Evolutionary conservation across 2,113 vertebrate genomes (phyloP), one percentile per base, ranked within the genome.

Genomic region (Terrapene triunguis): DNA sequence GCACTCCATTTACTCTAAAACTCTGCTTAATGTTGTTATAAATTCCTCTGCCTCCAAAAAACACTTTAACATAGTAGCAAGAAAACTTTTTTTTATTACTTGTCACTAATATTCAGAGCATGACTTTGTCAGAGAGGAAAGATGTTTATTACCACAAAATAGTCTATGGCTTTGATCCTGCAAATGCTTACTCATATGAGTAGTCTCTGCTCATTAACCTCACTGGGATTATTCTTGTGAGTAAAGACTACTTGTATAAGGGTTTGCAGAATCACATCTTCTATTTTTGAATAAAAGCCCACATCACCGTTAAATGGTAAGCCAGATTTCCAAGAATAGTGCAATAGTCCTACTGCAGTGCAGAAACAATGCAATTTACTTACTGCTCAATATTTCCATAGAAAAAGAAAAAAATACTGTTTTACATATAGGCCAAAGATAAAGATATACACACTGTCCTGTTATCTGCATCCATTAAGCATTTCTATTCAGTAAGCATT

Each of bases 31-130:
- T 62, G 50, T 6, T 87, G 4, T n/a, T 86, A n/a, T 17, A 88
- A 94, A 82, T 80, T 50, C 72, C 42, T 78, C 42, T 47, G 82
- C 80, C 94, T 89, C 89, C 84, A 82, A 85, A 92, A 81, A 96
- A 51, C 55, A 11, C 38, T 80, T 93, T 72, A 80, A 55, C 16
- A 78, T 42, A 42, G 17, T 13, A 48, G 1, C 72, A 72, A 78
- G 87, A 84, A 92, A 88, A 78, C 55, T 89, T 89, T 24, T 1
- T 16, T 76, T 76, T 78, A 6, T 59, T 81, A 22, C 51, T 84
- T 89, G 65, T 80, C 69, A 50, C 79, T 88, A 6, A 48, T 82
- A 59, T 5, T 57, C 38, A 55, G 57, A 89, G 86, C 65, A n/a
- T 14, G 59, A 57, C 7, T 27, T 0, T 84, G 29, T 74, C 8